Evolutionary conservation across 2,888 invertebrate species (phyloP).

Genomic region (Morinoia aosen): DNA sequence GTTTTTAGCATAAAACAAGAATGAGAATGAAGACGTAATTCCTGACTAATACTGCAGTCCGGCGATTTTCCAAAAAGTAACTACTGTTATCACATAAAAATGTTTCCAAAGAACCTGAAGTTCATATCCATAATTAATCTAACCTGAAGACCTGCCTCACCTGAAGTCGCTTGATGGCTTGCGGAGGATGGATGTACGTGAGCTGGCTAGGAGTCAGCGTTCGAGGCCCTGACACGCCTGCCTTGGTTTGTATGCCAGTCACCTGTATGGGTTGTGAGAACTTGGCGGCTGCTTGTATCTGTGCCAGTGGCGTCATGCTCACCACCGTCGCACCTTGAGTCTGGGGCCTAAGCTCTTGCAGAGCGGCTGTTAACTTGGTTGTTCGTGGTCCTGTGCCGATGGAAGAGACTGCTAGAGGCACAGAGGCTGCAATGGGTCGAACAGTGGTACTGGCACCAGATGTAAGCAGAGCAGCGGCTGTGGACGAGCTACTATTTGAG

Average conservation of each 20-base stretch:
- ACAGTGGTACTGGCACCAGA: background rate
- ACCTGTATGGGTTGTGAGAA: conserved; percentile 61
- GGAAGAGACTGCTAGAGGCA: conserved; percentile 31
- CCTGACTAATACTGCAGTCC: background rate
- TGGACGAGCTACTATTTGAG: background rate
- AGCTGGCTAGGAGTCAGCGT: conserved; percentile 62
- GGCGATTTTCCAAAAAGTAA: background rate
- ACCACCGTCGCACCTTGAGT: conserved; percentile 62
- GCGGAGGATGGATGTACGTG: conserved; percentile 63
- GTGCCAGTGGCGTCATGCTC: conserved; percentile 64
- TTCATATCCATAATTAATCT: background rate
- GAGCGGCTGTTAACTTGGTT: conserved; percentile 30
- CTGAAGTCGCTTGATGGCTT: conserved; percentile 66
- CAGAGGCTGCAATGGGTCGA: background rate
- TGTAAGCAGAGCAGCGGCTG: background rate
- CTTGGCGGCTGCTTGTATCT: conserved; percentile 61
- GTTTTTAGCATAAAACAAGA: too few species aligned
- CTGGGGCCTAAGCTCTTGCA: conserved; percentile 57
- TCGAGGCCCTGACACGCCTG: conserved; percentile 57
- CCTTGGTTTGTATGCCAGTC: conserved; percentile 43
- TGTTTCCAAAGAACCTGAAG: background rate
- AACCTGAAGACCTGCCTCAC: background rate
- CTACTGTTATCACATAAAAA: background rate
- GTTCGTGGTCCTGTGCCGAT: conserved; percentile 20
- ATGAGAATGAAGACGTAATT: too few species aligned